Percentiles rank a stretch among this genome's conserved stretches.
These are phyloP conservation scores for Schmidtea mediterranea DNA, from an alignment of 1,140 invertebrate genomes.

Conservation along the genomic window DNA sequence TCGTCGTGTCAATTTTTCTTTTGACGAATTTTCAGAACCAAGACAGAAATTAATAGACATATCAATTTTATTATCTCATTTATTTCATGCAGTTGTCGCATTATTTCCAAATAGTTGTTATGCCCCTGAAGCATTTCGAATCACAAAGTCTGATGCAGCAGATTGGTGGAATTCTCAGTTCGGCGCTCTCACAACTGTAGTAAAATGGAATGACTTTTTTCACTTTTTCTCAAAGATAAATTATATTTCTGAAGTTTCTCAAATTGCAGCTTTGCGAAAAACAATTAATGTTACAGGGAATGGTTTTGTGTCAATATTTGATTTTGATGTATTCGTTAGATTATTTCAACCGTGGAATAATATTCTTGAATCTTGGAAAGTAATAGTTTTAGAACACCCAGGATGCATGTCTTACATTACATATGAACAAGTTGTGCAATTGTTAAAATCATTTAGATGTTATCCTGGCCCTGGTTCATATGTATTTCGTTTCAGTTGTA, in stretches of 20 bases:
- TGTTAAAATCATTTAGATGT: conserved; percentile 55
- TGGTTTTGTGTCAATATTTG: conserved; percentile 98
- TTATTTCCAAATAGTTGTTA: conserved; percentile 79
- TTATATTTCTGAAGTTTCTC: conserved; percentile 67
- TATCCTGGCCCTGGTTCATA: conserved; percentile 69
- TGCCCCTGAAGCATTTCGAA: conserved; percentile 80
- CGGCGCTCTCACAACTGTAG: conserved; percentile 41
- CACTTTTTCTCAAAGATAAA: conserved; percentile 76
- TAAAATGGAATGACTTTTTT: conserved; percentile 83
- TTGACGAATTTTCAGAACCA: conserved; percentile 80
- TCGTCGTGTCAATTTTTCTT: conserved; percentile 18
- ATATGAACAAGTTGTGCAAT: conserved; percentile 93
- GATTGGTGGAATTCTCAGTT: conserved; percentile 59
- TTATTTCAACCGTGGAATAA: conserved; percentile 96
- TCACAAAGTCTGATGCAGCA: conserved; percentile 95
- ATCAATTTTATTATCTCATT: conserved; percentile 94
- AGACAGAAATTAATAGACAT: conserved; percentile 82
- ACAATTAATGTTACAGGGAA: conserved; percentile 97
- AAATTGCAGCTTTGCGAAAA: conserved; percentile 90
- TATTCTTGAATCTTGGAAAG: conserved; percentile 84
- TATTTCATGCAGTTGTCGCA: conserved; percentile 90
- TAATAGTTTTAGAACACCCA: conserved; percentile 87
- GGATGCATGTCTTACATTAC: conserved; percentile 90
- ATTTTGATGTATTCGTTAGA: conserved; percentile 94
- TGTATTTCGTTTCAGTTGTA: conserved; percentile 74